Conservation (phyloP, 1,140 invertebrate species). For the Dendroctonus valens region DNA sequence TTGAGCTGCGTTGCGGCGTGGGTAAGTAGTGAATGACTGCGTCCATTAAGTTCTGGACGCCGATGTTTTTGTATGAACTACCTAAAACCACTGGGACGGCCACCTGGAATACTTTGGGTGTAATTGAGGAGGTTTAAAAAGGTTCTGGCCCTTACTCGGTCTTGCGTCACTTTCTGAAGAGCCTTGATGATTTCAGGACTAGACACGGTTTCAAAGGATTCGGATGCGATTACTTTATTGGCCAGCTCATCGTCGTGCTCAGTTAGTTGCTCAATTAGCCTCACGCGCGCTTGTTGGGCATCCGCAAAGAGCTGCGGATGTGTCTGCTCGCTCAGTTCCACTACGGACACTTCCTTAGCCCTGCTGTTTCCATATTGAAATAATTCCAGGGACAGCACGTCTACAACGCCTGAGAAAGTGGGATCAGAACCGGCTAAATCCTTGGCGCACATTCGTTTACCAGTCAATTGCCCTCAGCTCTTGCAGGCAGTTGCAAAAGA, state of each 20-base stretch:
- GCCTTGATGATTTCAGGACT: slow-evolving; percentile 61
- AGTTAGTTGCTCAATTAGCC: slow-evolving; percentile 75
- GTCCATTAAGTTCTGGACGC: slow-evolving; percentile 88
- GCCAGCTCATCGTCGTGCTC: slow-evolving; percentile 79
- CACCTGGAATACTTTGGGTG: slow-evolving; percentile 48
- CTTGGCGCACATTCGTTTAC: slow-evolving; percentile 34
- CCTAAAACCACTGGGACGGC: slow-evolving; percentile 84
- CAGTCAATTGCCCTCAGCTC: slow-evolving; percentile 54
- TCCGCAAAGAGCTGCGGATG: slow-evolving; percentile 57
- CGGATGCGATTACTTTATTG: slow-evolving; percentile 72
- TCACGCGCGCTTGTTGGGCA: slow-evolving; percentile 56
- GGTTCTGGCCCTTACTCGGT: slow-evolving; percentile 45
- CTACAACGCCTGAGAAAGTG: slow-evolving; percentile 64
- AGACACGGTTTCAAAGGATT: slow-evolving; percentile 67
- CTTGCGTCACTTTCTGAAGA: slow-evolving; percentile 64
- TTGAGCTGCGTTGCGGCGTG: slow-evolving; percentile 66
- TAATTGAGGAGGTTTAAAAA: too few relatives aligned
- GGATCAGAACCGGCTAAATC: neutral
- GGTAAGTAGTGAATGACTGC: slow-evolving; percentile 81
- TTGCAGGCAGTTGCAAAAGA: slow-evolving; percentile 74
- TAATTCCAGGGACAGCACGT: slow-evolving; percentile 73
- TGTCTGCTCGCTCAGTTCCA: slow-evolving; percentile 55
- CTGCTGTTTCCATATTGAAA: slow-evolving; percentile 56
- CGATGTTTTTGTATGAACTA: slow-evolving; percentile 93
- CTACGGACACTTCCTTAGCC: slow-evolving; percentile 48